Percentiles rank a stretch among this genome's conserved stretches.
Conservation (phyloP, 2,797 vertebrate genomes). For the Xyrichtys novacula region DNA sequence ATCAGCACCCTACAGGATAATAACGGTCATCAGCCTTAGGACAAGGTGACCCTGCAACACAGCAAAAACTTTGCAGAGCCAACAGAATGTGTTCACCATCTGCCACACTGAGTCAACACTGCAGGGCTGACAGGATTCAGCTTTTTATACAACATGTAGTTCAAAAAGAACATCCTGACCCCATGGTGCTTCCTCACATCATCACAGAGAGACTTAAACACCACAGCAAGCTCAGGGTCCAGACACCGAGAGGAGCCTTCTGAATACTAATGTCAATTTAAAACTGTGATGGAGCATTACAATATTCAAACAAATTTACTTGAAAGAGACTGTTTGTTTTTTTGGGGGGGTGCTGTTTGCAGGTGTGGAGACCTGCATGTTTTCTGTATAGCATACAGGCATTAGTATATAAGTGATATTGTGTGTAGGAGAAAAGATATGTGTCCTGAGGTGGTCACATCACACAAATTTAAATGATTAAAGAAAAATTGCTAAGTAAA, state of each 20-base stretch:
- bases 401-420: too few species aligned
- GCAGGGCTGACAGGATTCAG: constrained; percentile 6
- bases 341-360: too few species aligned
- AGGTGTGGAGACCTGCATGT: too few species aligned
- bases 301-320: too few species aligned
- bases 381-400: too few species aligned
- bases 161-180: constrained; percentile 4
- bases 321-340: too few species aligned
- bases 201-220: background rate
- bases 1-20: background rate
- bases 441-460: too few species aligned
- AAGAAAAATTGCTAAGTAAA: too few species aligned
- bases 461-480: too few species aligned
- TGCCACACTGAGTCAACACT: constrained; percentile 17
- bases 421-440: too few species aligned
- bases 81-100: constrained; percentile 14
- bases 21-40: background rate
- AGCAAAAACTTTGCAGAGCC: constrained; percentile 18
- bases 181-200: background rate
- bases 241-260: background rate
- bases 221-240: too few species aligned
- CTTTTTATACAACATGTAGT: constrained; percentile 9
- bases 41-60: constrained; percentile 9
- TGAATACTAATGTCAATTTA: background rate
- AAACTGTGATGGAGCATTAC: too few species aligned